Evolutionary conservation across 2,888 invertebrate species (phyloP), one percentile per base, ranked within the genome.

Genomic region (Pegoplata infirma): DNA sequence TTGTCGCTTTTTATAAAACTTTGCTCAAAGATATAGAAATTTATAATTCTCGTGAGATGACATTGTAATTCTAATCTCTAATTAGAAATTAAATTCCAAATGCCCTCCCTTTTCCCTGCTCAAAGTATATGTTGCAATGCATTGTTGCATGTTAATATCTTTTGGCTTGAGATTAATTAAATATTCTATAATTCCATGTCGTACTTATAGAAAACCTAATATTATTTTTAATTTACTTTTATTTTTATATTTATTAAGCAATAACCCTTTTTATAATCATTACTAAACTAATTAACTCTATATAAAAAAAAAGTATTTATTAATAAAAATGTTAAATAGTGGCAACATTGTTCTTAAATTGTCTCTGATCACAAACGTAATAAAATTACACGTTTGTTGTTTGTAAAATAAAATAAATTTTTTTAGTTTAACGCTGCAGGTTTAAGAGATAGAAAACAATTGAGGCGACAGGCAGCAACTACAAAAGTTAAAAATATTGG

Each of bases 321-420:
- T n/a, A 47, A 58, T 58, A 25, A 59, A 51, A 56, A 28, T 44
- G 4, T 68, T 17, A 40, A 59, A 2, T 40, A 12, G 3, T 25
- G 2, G 16, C 32, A 64, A 68, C 69, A 64, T 58, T 76, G 68
- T 76, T 40, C 25, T 17, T 47, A 64, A 66, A 69, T 69, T 64
- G 49, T 64, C n/a, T 36, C 23, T 66, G 32, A 49, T 12, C 76
- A 71, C 69, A 76, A 61, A 32, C 47, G 14, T 32, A 61, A 47
- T 61, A 47, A 59, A 44, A 4, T 32, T 1, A 12, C n/a, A n/a
- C 10, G 12, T 32, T 32, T 32, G 32, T 3, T 3, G 12, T 32
- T 32, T 32, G 32, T 3, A 32, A n/a, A n/a, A 32, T 32, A 10
- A 40, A 40, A 40, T 4, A n/a, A n/a, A n/a, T n/a, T n/a, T n/a